A percentile compares a stretch with the other conserved stretches of the same genome.
Evolutionary conservation across 2,888 invertebrate species (phyloP).

Genomic region (Nephrocerus scutellatus): DNA sequence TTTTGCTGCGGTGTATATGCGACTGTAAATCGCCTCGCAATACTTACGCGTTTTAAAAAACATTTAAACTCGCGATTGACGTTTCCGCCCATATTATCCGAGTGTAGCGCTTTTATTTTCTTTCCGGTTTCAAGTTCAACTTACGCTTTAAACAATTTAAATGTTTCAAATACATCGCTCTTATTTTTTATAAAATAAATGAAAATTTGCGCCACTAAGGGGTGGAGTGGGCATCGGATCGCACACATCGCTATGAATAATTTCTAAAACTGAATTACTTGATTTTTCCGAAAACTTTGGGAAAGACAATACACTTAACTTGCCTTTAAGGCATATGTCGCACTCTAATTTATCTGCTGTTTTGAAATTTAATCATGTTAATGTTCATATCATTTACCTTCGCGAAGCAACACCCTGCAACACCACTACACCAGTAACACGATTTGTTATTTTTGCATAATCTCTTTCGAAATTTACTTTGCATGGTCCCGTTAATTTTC

Average conservation of each 20-base stretch:
- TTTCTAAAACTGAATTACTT: slow-evolving; percentile 4
- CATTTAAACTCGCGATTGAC: slow-evolving; percentile 1
- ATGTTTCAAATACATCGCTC: slow-evolving; percentile 16
- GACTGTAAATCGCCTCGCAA: slow-evolving; percentile 2
- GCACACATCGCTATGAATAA: slow-evolving; percentile 19
- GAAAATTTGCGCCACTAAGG: slow-evolving; percentile 13
- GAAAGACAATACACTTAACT: slow-evolving; percentile 5
- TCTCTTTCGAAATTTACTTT: background rate
- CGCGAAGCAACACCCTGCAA: background rate
- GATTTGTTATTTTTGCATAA: background rate
- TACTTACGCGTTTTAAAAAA: slow-evolving; percentile 4
- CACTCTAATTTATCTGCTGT: background rate
- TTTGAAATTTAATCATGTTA: background rate
- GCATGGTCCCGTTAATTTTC: slow-evolving; percentile 1
- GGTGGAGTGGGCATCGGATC: slow-evolving; percentile 18
- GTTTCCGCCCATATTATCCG: slow-evolving; percentile 10
- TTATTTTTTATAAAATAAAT: slow-evolving; percentile 18
- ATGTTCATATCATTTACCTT: slow-evolving; percentile 1
- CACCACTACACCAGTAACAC: background rate
- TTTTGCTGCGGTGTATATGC: slow-evolving; percentile 12
- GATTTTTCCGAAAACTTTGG: slow-evolving; percentile 3
- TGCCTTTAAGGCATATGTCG: slow-evolving; percentile 5
- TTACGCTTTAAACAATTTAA: slow-evolving; percentile 13
- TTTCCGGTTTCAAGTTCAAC: slow-evolving; percentile 13
- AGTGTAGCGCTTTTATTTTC: slow-evolving; percentile 12